Base-by-base conservation (phyloP, 2,113 vertebrate species). In the Romanogobio albipinnatus region DNA sequence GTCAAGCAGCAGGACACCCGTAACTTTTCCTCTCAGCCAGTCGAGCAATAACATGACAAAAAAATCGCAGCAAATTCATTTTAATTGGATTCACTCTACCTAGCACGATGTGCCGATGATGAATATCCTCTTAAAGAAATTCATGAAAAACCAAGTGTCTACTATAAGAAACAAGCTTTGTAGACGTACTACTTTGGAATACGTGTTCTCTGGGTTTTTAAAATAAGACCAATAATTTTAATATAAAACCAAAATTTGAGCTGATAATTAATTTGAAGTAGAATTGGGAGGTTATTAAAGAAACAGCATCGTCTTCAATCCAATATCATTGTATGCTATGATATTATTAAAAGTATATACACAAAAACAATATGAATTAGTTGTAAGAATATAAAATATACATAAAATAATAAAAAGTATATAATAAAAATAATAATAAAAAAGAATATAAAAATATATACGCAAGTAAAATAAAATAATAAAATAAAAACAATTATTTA, bases 1-100 rank as follows among this genome's bases (percentile, higher is more conserved):
- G 77, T 89, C 91, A 91, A 85, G 88, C 87, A 88, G 51, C 43
- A 87, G 85, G 73, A 73, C 70, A 76, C 43, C 74, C 49, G 53
- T 84, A 88, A 84, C 91, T 89, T 91, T 89, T 81, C 89, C 88
- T 76, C 86, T 51, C 83, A 61, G 78, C 66, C 53, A 81, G 82
- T 76, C 62, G 26, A 19, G 61, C 17, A 49, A 76, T 53, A 59
- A 19, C 39, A 9, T 39, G 71, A 49, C 39, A 36, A 49, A 77
- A 61, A 76, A 53, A 51, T 14, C 0, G 58, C 53, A 5, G 19
- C 43, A 80, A 61, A 71, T 80, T 73, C 10, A 15, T 10, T 82
- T 76, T 76, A 85, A 87, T 85, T 85, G 83, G 62, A 78, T 17
- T 5, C 64, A 11, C 17, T 82, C 61, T 62, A 64, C 68, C 59